Percentiles rank a stretch among this genome's conserved stretches.
phyloP scores from a whole-genome alignment of 2,113 vertebrate genomes.

The Cottus gobio region DNA sequence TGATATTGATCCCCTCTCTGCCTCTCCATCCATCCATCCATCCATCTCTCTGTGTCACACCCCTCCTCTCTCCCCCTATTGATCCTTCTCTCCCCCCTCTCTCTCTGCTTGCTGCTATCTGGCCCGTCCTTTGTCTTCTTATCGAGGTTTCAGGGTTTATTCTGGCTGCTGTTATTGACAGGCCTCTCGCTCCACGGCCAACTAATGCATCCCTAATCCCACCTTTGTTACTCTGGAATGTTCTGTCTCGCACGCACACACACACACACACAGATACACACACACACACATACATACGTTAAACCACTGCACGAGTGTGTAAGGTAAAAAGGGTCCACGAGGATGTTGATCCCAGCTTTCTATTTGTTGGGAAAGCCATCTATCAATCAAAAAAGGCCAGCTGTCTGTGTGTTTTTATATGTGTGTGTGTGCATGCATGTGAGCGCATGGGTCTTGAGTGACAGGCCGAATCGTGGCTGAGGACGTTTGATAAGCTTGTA shows the following conservation, averaged over 20 bases:
- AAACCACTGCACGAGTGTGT: conserved; percentile 73
- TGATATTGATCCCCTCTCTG: conserved; percentile 65
- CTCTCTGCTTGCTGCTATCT: conserved; percentile 77
- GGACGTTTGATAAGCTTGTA: conserved; percentile 98
- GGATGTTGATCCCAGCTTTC: conserved; percentile 97
- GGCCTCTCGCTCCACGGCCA: conserved; percentile 91
- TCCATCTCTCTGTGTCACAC: conserved; percentile 16
- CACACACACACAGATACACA: conserved; percentile 29
- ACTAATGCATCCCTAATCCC: conserved; percentile 99
- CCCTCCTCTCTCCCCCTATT: conserved; percentile 48
- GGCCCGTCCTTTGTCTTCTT: conserved; percentile 94
- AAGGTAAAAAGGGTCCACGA: conserved; percentile 85
- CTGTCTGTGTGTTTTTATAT: conserved; percentile 33
- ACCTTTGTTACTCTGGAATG: conserved; percentile 97
- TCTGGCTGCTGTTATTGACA: conserved; percentile 98
- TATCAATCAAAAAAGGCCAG: conserved; percentile 92
- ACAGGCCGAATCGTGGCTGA: conserved; percentile 96
- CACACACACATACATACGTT: conserved; percentile 27
- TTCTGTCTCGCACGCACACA: conserved; percentile 70
- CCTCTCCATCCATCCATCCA: conserved; percentile 38
- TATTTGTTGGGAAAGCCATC: conserved; percentile 97
- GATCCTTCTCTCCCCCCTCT: conserved; percentile 57
- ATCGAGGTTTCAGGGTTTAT: conserved; percentile 98
- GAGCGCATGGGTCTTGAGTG: conserved; percentile 89
- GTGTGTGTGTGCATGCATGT: background rate